A percentile compares a stretch with the other conserved stretches of the same genome.
Conservation (phyloP, 2,888 invertebrate genomes). For the Phalera bucephala region DNA sequence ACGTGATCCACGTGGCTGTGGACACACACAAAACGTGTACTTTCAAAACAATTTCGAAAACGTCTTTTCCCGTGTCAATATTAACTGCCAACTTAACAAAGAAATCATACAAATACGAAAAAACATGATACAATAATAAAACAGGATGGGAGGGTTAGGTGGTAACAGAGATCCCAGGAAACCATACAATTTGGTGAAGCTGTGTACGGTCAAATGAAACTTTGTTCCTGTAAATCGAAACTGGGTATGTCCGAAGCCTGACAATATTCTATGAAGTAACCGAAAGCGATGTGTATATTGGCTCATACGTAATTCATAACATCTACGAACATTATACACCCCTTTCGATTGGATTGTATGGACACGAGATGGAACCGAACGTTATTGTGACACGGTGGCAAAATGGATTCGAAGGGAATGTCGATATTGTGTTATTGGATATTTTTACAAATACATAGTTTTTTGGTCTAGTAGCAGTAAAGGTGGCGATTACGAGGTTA, state of each 20-base stretch:
- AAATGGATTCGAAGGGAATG: not conserved
- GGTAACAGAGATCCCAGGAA: slow-evolving; percentile 1
- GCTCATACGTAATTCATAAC: slow-evolving; percentile 1
- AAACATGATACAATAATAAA: not conserved
- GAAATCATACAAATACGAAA: not conserved
- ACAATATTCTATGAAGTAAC: slow-evolving; percentile 4
- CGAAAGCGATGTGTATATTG: not conserved
- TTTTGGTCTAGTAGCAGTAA: too few relatives aligned
- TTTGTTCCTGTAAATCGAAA: slow-evolving; percentile 6
- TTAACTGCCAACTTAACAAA: not conserved
- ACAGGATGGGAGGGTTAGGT: not conserved
- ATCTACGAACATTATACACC: not conserved
- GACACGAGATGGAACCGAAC: not conserved
- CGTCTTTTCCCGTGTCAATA: too few relatives aligned
- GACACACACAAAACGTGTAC: too few relatives aligned
- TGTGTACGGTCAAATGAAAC: slow-evolving; percentile 2
- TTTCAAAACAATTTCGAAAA: too few relatives aligned
- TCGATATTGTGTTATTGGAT: too few relatives aligned
- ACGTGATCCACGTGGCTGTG: too few relatives aligned
- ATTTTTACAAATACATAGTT: too few relatives aligned
- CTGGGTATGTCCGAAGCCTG: slow-evolving; percentile 5
- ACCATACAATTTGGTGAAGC: slow-evolving; percentile 6
- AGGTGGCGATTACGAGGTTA: too few relatives aligned
- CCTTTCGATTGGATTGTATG: not conserved
- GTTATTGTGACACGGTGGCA: not conserved